Conservation (phyloP, 1,140 invertebrate genomes). For the Drosophila athabasca region DNA sequence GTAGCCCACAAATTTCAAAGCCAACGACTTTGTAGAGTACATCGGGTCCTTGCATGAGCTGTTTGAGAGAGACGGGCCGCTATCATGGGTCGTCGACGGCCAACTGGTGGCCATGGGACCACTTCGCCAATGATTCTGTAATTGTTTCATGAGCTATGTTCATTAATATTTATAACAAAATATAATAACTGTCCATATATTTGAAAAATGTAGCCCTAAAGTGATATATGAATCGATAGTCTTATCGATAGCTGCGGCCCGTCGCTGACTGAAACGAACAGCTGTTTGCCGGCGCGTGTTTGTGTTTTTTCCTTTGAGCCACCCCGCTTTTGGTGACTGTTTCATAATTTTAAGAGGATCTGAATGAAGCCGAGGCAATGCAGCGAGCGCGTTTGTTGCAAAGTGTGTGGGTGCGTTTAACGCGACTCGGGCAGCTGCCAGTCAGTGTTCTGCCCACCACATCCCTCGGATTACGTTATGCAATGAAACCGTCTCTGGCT, state of each 20-base stretch:
- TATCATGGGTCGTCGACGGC: no score
- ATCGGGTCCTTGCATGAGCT: constrained; percentile 13
- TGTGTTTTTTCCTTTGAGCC: constrained; percentile 11
- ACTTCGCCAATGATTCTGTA: no score
- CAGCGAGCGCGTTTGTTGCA: constrained; percentile 45
- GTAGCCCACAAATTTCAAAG: constrained; percentile 13
- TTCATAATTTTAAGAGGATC: background rate
- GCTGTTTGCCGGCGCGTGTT: constrained; percentile 40
- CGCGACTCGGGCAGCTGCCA: constrained; percentile 10
- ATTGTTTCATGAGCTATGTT: no score
- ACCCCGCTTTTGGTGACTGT: no score
- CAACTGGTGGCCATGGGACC: no score
- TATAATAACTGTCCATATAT: no score
- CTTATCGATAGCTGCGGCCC: constrained; percentile 1
- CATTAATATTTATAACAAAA: no score
- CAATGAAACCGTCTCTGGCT: constrained; percentile 1
- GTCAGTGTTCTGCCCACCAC: background rate
- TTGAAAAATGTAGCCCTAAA: no score
- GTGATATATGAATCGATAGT: no score
- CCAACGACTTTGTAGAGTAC: constrained; percentile 1
- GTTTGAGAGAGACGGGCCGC: constrained; percentile 9
- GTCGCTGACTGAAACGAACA: constrained; percentile 11
- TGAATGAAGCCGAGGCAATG: constrained; percentile 37
- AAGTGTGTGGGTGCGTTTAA: constrained; percentile 22
- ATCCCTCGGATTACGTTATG: constrained; percentile 3